A percentile compares a stretch with the other conserved stretches of the same genome.
These are phyloP conservation scores for Lycaon pictus DNA, from an alignment of 2,113 vertebrate species.

Conservation along the genomic window DNA sequence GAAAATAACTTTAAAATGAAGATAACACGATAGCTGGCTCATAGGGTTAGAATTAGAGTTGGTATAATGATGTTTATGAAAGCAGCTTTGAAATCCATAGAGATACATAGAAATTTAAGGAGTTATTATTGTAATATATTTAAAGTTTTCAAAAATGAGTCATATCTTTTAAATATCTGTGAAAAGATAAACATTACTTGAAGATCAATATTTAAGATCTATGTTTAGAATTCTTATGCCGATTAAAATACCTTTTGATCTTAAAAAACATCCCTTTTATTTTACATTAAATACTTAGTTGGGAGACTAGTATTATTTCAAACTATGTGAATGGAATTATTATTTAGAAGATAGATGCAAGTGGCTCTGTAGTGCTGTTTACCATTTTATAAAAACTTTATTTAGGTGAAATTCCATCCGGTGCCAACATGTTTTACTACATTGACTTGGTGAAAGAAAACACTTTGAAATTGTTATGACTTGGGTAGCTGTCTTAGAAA, in stretches of 20 bases:
- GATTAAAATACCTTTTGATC: background rate
- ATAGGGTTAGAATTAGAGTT: background rate
- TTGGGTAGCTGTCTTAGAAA: background rate
- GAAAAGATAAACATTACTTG: background rate
- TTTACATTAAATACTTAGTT: background rate
- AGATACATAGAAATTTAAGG: background rate
- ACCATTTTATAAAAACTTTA: background rate
- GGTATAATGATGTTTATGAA: background rate
- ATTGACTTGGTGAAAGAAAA: background rate
- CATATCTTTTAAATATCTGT: constrained; percentile 15
- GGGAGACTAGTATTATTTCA: constrained; percentile 7
- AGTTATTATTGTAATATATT: background rate
- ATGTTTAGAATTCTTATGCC: constrained; percentile 29
- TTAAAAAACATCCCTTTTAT: background rate
- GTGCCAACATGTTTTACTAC: background rate
- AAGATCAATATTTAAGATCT: background rate
- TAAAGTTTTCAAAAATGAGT: background rate
- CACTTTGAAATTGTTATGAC: background rate
- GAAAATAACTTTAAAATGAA: constrained; percentile 9
- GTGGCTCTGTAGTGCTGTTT: background rate
- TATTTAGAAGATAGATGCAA: background rate
- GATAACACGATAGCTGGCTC: background rate
- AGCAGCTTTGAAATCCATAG: constrained; percentile 7
- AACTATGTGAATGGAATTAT: background rate
- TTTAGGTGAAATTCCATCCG: background rate